These are phyloP conservation scores for Meriones psammophilus DNA, from an alignment of 2,797 vertebrate genomes.

Conservation along the genomic window DNA sequence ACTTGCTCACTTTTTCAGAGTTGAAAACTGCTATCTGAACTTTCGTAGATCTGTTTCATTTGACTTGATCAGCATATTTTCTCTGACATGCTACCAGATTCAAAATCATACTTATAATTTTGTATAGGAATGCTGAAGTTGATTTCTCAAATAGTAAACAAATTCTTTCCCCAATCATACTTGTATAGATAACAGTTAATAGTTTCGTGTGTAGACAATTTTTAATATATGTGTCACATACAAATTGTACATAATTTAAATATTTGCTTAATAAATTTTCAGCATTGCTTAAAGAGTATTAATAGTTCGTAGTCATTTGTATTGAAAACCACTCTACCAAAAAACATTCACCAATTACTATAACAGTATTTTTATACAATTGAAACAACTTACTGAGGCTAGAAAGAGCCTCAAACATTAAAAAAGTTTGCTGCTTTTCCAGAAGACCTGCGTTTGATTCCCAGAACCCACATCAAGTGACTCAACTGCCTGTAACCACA, in stretches of 20 bases:
- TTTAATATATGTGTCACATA: neutral
- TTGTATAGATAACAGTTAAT: neutral
- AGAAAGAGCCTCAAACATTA: neutral
- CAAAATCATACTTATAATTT: neutral
- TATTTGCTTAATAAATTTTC: slow-evolving; percentile 10
- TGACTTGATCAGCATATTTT: neutral
- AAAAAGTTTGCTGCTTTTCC: neutral
- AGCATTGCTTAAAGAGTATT: neutral
- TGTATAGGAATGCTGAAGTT: neutral
- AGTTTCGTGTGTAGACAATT: neutral
- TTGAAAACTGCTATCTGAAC: neutral
- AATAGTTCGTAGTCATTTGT: neutral
- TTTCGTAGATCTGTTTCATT: neutral
- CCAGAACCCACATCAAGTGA: neutral
- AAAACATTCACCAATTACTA: neutral
- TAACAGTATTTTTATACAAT: no score
- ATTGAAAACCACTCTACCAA: neutral
- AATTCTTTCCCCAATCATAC: neutral
- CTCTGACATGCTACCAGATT: no score
- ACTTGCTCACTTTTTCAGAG: neutral
- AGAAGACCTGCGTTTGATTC: neutral
- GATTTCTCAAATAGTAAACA: neutral
- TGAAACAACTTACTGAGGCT: neutral
- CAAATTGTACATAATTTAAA: neutral
- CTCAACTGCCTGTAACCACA: neutral